Evolutionary conservation across 2,113 vertebrate species (phyloP).

Genomic region (Pipa parva): DNA sequence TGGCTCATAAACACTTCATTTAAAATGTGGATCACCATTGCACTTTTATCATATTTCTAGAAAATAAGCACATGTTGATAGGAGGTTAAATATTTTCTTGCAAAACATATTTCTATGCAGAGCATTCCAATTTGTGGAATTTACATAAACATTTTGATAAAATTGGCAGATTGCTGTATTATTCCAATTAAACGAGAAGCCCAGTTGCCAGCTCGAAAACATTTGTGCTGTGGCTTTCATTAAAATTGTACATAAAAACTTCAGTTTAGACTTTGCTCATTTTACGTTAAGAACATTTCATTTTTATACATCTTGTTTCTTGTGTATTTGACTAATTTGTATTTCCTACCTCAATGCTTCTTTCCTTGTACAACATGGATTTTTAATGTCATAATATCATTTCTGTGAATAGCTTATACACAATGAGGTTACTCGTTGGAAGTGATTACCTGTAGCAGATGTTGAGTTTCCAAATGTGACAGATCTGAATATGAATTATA

Average conservation of each 20-base stretch:
- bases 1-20: no score
- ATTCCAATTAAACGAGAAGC: not conserved
- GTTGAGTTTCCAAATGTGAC: not conserved
- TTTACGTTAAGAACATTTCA: not conserved
- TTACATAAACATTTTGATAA: not conserved
- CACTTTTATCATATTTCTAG: no score
- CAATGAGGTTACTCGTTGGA: not conserved
- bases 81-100: no score
- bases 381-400: not conserved
- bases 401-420: not conserved
- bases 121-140: no score
- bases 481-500: not conserved
- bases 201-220: not conserved
- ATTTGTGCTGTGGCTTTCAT: not conserved
- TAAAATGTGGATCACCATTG: no score
- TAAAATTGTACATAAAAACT: not conserved
- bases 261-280: not conserved
- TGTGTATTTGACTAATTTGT: not conserved
- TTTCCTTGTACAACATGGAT: not conserved
- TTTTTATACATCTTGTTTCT: not conserved
- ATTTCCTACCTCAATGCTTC: not conserved
- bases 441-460: slow-evolving; percentile 1
- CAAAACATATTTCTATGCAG: no score
- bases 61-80: no score
- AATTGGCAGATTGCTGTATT: not conserved